Conservation (phyloP, 2,113 vertebrate species). For the Holacanthus passer region DNA sequence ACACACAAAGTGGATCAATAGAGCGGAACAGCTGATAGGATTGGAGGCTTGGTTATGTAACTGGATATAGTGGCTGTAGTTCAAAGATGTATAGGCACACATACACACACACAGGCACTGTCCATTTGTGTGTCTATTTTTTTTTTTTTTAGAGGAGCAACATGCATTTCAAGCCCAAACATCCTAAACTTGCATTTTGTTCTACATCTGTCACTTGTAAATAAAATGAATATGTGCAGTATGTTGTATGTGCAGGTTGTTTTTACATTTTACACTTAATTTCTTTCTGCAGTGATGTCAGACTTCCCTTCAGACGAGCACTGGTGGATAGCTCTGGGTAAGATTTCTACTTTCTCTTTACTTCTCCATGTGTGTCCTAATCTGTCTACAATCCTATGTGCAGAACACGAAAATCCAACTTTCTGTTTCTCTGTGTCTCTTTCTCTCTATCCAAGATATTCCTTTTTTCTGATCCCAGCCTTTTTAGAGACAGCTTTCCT, state of each 20-base stretch:
- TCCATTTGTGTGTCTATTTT: not conserved
- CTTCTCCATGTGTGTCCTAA: not conserved
- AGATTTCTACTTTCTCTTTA: conserved; percentile 34
- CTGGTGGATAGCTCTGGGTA: conserved; percentile 87
- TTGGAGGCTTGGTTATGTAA: conserved; percentile 60
- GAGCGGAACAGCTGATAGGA: conserved; percentile 60
- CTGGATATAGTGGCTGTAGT: conserved; percentile 9
- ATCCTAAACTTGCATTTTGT: not conserved
- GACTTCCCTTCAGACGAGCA: conserved; percentile 84
- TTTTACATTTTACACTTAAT: not conserved
- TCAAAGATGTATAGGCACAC: not conserved
- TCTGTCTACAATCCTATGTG: not conserved
- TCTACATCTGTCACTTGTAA: not conserved
- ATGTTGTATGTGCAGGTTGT: not conserved
- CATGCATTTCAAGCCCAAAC: not conserved
- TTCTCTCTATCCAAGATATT: not conserved
- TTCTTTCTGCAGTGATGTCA: conserved; percentile 77
- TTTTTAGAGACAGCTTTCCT: conserved; percentile 4
- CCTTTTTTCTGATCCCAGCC: not conserved
- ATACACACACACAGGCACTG: not conserved
- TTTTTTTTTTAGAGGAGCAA: not conserved
- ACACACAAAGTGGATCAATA: conserved; percentile 60
- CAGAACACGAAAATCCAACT: not conserved
- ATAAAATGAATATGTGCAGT: not conserved
- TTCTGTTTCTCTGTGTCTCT: not conserved